phyloP scores from a whole-genome alignment of 1,140 invertebrate species.

The Macrocentrus cingulum region DNA sequence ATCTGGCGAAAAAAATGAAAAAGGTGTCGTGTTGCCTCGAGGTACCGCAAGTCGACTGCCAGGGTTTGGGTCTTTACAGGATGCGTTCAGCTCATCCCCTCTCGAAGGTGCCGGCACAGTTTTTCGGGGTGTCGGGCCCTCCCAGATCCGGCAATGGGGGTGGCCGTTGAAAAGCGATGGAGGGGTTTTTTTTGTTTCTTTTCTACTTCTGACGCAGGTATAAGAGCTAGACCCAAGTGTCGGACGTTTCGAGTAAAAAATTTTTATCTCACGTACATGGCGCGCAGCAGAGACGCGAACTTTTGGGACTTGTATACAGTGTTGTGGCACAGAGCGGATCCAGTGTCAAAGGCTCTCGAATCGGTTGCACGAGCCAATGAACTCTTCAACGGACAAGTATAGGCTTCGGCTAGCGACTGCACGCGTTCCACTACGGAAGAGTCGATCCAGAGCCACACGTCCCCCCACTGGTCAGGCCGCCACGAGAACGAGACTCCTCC shows the following conservation, averaged over 20 bases:
- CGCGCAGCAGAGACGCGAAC: too few species aligned
- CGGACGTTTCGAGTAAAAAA: too few species aligned
- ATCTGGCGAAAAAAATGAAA: too few species aligned
- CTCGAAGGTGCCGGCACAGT: background rate
- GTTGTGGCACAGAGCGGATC: too few species aligned
- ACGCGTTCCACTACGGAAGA: slow-evolving; percentile 49
- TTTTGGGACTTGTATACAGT: too few species aligned
- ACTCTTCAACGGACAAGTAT: slow-evolving; percentile 53
- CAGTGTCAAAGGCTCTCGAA: too few species aligned
- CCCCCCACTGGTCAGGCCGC: slow-evolving; percentile 23
- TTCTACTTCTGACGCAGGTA: too few species aligned
- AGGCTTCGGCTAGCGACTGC: slow-evolving; percentile 55
- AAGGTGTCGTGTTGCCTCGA: slow-evolving; percentile 19
- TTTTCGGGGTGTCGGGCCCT: background rate
- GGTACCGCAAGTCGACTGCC: slow-evolving; percentile 30
- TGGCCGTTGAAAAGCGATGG: background rate
- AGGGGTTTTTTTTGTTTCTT: too few species aligned
- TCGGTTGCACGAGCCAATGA: background rate
- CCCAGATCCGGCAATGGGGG: background rate
- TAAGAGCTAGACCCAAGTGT: too few species aligned
- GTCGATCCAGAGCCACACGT: slow-evolving; percentile 38
- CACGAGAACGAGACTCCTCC: slow-evolving; percentile 38
- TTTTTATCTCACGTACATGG: too few species aligned
- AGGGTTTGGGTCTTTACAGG: slow-evolving; percentile 16
- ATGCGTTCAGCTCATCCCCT: slow-evolving; percentile 19